Conservation (phyloP, 2,888 invertebrate species). For the Chymomyza fuscimana region DNA sequence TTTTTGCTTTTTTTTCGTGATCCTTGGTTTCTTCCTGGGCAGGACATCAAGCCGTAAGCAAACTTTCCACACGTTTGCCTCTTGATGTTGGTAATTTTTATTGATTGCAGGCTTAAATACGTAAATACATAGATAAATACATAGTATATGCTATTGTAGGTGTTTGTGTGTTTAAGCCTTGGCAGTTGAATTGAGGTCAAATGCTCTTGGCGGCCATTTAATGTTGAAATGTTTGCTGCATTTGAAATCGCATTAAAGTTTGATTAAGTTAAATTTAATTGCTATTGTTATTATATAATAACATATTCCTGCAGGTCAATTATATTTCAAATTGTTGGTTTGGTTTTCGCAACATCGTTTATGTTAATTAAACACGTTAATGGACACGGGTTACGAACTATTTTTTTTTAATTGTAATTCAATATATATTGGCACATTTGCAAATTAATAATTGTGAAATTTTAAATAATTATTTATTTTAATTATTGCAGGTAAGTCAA, state of each 20-base stretch:
- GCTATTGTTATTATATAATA: slow-evolving; percentile 47
- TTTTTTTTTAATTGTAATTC: slow-evolving; percentile 25
- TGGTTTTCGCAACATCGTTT: slow-evolving; percentile 45
- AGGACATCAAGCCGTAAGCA: neutral
- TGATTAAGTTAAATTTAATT: slow-evolving; percentile 69
- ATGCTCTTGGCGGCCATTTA: slow-evolving; percentile 29
- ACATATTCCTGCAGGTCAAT: slow-evolving; percentile 20
- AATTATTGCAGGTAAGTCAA: neutral
- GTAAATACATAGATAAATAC: neutral
- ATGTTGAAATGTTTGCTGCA: slow-evolving; percentile 32
- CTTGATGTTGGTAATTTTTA: slow-evolving; percentile 52
- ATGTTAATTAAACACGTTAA: slow-evolving; percentile 60
- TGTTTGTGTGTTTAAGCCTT: slow-evolving; percentile 2
- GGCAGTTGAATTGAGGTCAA: slow-evolving; percentile 58
- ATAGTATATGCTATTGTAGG: neutral
- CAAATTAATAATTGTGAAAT: slow-evolving; percentile 26
- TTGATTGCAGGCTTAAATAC: slow-evolving; percentile 44
- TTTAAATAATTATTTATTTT: neutral
- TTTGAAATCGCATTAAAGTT: slow-evolving; percentile 63
- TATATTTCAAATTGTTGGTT: slow-evolving; percentile 55
- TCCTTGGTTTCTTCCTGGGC: neutral
- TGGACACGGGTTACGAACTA: slow-evolving; percentile 17
- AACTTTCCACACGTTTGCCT: slow-evolving; percentile 25
- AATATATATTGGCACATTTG: slow-evolving; percentile 32
- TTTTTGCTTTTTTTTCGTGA: neutral